Evolutionary conservation across 2,888 invertebrate genomes (phyloP), one percentile per base, ranked within the genome.

Genomic region (Himalopsyche tibetana): DNA sequence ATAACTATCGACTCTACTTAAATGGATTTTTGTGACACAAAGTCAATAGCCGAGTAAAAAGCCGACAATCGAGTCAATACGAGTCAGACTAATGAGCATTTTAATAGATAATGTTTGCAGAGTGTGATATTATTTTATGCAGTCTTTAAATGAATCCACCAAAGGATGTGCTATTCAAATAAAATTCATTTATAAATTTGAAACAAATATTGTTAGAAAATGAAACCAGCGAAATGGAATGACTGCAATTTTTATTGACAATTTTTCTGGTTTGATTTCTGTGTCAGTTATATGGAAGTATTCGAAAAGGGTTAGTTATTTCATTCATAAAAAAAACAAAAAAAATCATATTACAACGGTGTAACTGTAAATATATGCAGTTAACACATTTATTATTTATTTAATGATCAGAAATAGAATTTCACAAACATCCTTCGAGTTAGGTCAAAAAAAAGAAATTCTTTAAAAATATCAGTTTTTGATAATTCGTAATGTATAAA

Each of bases 141-240:
- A 12, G 15, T 74, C 11, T 38, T 5, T 15, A 38, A 36, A 36
- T 36, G 15, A 4, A 36, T 38, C 12, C 4, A 36, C 15, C 12
- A 8, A 69, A 28, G 9, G 36, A 69, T 69, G 74, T 74, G 51
- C 51, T 28, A 28, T 28, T 28, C 28, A 28, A 45, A 45, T 8
- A 45, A 51, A 51, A 15, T 51, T 51, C 1, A 51, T 51, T 51
- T 51, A 15, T 51, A 51, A 51, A 51, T 51, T 15, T 51, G 15
- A 51, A 51, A 51, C 15, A 11, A 19, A 19, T 5, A 74, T 28
- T 36, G 69, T 28, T 3, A 36, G 9, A 28, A 69, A 69, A 28
- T 28, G 28, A 9, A n/a, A 69, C 12, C 12, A 74, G 74, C 11
- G 74, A 17, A 74, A 74, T 74, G 74, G 74, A 74, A 74, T 74